Evolutionary conservation across 2,797 vertebrate genomes (phyloP), one percentile per base, ranked within the genome.

Genomic region (Picus viridis): DNA sequence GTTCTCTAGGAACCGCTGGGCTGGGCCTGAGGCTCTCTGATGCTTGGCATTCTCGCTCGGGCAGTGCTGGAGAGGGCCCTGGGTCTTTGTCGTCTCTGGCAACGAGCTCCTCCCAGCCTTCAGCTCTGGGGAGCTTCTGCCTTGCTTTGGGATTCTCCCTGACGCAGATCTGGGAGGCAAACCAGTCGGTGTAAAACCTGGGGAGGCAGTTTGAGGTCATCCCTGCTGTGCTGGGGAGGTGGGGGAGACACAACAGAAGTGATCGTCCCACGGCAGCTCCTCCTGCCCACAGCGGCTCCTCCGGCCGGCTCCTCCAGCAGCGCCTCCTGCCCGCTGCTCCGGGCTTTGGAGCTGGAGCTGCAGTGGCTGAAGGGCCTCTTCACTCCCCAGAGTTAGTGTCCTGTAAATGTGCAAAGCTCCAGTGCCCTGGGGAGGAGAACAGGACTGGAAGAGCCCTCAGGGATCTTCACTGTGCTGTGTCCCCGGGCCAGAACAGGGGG

Each of bases 1-100:
- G 90, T 83, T 89, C 89, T 94, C 90, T 85, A 90, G 86, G 94
- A 95, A 93, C 32, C 68, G 51, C 65, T 29, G 62, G 88, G 61
- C 83, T 74, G 70, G 62, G 17, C 49, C 68, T n/a, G 64, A 73
- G 91, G 84, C 9, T 3, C 45, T 58, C 74, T 23, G 36, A 32
- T 9, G 57, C 74, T 70, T 57, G 59, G 83, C 70, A 7, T 83
- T 62, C 71, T 56, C 7, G 6, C 32, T 41, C 10, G 47, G 45
- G 91, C 71, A 58, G 47, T 9, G 3, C 7, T 69, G 68, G 74
- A 64, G 83, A 58, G 43, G 45, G 27, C 11, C 0, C 0, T 22
- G 30, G 59, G 23, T 4, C 1, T 54, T 70, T 86, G 88, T 57
- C 75, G 90, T 79, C 77, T 86, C 75, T 89, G 90, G 80, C 91